Evolutionary conservation across 2,888 invertebrate genomes (phyloP), one percentile per base, ranked within the genome.

Genomic region (Hemaris fuciformis): DNA sequence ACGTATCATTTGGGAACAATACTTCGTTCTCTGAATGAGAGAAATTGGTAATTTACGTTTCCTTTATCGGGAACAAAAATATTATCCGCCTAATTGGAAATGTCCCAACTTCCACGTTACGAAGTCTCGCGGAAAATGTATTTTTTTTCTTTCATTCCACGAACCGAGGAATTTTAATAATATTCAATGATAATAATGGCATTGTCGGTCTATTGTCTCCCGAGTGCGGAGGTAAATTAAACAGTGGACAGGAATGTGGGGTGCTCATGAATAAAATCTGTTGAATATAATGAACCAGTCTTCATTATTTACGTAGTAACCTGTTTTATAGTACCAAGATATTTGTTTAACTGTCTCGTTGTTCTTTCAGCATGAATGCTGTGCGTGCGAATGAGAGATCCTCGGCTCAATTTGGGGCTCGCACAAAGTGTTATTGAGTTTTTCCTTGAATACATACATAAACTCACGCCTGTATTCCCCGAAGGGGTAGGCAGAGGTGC

Each of bases 121-220:
- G 41, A 45, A 45, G 22, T 58, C 58, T 25, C 45, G 31, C 41
- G 31, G 48, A 61, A 63, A 63, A 53, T 46, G 57, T 57, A 59
- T 61, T 63, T 38, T 58, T 61, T 46, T 15, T 57, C 45, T 62
- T 62, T 61, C 57, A 60, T 64, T 62, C 23, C 42, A 31, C 42
- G 62, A 64, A 62, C 59, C 48, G 57, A 62, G 57, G 62, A 62
- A 64, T 62, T 64, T 45, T 56, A 64, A 62, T 64, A 57, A 60
- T 64, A 56, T 53, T 59, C 59, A 64, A 62, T 64, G 48, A n/a
- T 15, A 53, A 53, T 15, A 27, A 5, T 15, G 25, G 48, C 27
- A 53, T 53, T 53, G 57, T 64, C 60, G 59, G 57, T 60, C 57
- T 57, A 58, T 64, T 56, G 62, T 62, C 64, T 62, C 62, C 23